Percentiles rank a stretch among this genome's conserved stretches.
These are phyloP conservation scores for Stenchaetothrips biformis DNA, from an alignment of 2,888 invertebrate genomes.

Conservation along the genomic window DNA sequence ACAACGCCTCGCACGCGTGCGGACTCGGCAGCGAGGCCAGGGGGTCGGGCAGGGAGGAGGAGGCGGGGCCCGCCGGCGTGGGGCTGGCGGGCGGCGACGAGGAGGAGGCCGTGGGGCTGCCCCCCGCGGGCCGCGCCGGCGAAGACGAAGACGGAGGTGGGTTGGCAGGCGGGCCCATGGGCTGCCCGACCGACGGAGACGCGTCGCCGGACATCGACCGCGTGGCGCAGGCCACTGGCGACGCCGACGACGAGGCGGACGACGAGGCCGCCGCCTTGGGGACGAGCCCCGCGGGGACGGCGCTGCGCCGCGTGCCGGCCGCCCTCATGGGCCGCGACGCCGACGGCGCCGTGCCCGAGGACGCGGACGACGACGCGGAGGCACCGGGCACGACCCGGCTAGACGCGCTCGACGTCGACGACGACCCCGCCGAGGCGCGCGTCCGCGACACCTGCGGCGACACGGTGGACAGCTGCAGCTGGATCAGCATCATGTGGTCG, in stretches of 20 bases:
- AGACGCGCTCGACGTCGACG: conserved; percentile 33
- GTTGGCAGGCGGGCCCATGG: conserved; percentile 28
- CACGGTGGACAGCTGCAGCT: conserved; percentile 86
- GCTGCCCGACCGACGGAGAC: conserved; percentile 30
- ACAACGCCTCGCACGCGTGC: conserved; percentile 2
- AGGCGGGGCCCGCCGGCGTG: conserved; percentile 30
- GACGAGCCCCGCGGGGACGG: conserved; percentile 31
- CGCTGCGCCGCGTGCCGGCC: conserved; percentile 29
- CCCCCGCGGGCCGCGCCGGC: neutral
- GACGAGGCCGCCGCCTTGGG: conserved; percentile 31
- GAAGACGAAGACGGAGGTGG: conserved; percentile 27
- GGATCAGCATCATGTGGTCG: conserved; percentile 97
- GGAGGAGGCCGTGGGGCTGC: conserved; percentile 24
- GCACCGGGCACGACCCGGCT: conserved; percentile 33
- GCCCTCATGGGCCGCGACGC: conserved; percentile 31
- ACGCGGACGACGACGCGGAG: conserved; percentile 36
- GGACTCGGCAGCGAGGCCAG: conserved; percentile 30
- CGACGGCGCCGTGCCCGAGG: conserved; percentile 34
- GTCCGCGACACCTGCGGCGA: conserved; percentile 52
- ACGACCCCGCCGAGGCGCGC: neutral
- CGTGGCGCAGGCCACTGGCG: conserved; percentile 32
- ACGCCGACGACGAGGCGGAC: conserved; percentile 29
- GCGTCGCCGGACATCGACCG: conserved; percentile 35
- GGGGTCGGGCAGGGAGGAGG: conserved; percentile 29
- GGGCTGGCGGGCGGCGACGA: conserved; percentile 30